Evolutionary conservation across 2,888 invertebrate species (phyloP), one percentile per base, ranked within the genome.

Genomic region (Dicyrtoma fusca): DNA sequence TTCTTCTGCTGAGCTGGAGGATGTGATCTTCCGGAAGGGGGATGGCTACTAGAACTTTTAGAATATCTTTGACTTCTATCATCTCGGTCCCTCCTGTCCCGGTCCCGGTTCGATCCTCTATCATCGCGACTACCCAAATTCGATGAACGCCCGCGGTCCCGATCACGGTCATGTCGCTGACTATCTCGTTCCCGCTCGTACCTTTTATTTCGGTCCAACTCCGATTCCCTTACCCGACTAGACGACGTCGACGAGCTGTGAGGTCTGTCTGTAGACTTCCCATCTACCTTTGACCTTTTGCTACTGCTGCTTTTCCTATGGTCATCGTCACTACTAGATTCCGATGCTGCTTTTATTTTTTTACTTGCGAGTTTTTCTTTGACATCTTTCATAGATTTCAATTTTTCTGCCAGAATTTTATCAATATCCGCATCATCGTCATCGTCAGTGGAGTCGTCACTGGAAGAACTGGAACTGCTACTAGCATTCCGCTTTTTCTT

Each of bases 391-490:
- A 92, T 83, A 75, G 89, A 88, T 82, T 88, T 90, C 74, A 90
- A 88, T 82, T 90, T 91, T 76, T 88, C 88, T 78, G 90, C 89
- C 69, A 93, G 84, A 80, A 90, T 86, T 75, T 87, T 86, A 82
- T 92, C 91, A 19, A 92, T 84, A 81, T 88, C 87, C 72, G 83
- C 83, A 64, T 85, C 85, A 47, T 74, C 76, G 75, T 83, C 81
- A 71, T 81, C 82, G 51, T 45, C 45, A 70, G 47, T 45, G 2
- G 74, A 62, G 66, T 59, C 69, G 72, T 63, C 77, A 77, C 68
- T 65, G 1, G 53, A 53, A 23, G 14, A 26, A 34, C 69, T 71
- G 25, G 75, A 74, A 59, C 78, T 80, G 21, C 79, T 79, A 64
- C 78, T 80, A 49, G 75, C 75, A 44, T 66, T 81, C 59, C 80